These are phyloP conservation scores for Papilio elwesi DNA, from an alignment of 2,888 invertebrate genomes.

Conservation along the genomic window DNA sequence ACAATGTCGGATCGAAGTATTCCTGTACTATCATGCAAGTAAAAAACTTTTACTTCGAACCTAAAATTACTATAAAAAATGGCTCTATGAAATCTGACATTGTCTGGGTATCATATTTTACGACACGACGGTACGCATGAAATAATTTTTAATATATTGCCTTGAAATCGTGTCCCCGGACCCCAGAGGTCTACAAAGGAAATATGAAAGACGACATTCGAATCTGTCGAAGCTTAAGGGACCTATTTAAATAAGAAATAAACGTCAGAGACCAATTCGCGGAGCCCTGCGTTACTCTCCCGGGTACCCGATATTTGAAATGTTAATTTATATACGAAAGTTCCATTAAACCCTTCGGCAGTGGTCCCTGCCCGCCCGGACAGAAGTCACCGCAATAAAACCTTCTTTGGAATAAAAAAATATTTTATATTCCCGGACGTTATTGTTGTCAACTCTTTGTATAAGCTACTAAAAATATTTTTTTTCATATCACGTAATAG, in stretches of 20 bases:
- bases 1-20: neutral
- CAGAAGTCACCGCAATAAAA: constrained; percentile 15
- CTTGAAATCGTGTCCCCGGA: constrained; percentile 11
- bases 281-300: neutral
- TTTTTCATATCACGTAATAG: neutral
- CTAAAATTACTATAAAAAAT: no score
- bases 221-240: constrained; percentile 22
- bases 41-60: no score
- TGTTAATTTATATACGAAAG: constrained; percentile 35
- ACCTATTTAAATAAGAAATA: constrained; percentile 38
- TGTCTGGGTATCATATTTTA: neutral
- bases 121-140: neutral
- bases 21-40: neutral
- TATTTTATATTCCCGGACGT: constrained; percentile 5
- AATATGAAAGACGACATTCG: constrained; percentile 26
- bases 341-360: constrained; percentile 32
- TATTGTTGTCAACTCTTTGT: constrained; percentile 18
- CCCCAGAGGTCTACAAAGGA: constrained; percentile 8
- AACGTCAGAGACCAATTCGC: constrained; percentile 31
- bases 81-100: neutral
- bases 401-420: constrained; percentile 18
- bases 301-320: constrained; percentile 22
- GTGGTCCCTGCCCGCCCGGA: neutral
- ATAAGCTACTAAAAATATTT: neutral
- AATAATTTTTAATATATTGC: neutral